Percentiles rank a stretch among this genome's conserved stretches.
Evolutionary conservation across 1,140 invertebrate species (phyloP).

Genomic region (Diuraphis noxia): DNA sequence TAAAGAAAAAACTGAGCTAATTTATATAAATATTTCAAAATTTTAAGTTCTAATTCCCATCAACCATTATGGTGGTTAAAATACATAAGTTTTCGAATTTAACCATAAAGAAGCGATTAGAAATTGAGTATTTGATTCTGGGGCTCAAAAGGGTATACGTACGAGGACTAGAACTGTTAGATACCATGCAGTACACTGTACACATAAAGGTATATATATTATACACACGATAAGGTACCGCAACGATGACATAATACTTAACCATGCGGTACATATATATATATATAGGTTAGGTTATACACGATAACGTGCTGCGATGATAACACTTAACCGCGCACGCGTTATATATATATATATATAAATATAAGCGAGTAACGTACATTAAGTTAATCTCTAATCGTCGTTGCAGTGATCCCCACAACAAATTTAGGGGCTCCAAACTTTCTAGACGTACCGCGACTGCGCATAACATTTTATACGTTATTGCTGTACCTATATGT

Average conservation of each 20-base stretch:
- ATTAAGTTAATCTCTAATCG: conserved; percentile 9
- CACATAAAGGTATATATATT: not conserved
- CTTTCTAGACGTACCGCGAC: not conserved
- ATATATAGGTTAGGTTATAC: not conserved
- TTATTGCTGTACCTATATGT: not conserved
- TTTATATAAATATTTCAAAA: too few species aligned
- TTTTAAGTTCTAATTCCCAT: too few species aligned
- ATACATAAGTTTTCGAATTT: not conserved
- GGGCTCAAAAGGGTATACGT: too few species aligned
- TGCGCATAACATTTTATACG: not conserved
- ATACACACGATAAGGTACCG: not conserved
- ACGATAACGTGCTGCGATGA: not conserved
- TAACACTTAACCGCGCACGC: not conserved
- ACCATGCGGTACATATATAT: not conserved
- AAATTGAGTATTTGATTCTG: not conserved
- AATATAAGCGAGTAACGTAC: not conserved
- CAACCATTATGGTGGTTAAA: not conserved
- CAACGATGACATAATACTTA: not conserved
- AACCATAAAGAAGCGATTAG: not conserved
- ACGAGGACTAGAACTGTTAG: too few species aligned
- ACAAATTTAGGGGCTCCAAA: not conserved
- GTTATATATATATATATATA: too few species aligned
- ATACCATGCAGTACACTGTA: not conserved
- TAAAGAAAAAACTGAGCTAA: too few species aligned
- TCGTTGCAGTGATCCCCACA: not conserved